Conservation (phyloP, 64 coral and sea anemone species). For the Pocillopora damicornis region DNA sequence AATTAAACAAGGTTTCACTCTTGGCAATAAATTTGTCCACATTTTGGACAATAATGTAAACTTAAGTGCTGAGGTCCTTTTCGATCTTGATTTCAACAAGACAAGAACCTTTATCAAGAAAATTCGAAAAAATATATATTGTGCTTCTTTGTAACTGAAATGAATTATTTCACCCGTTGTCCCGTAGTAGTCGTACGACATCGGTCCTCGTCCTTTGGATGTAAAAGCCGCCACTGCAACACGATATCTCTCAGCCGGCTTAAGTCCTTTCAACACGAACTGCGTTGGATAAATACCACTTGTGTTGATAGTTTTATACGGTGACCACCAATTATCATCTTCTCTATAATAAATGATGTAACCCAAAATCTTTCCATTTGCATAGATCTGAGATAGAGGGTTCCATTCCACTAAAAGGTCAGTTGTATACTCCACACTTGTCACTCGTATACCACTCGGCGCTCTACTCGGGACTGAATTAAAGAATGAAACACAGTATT, state of each 20-base stretch:
- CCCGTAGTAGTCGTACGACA: background rate
- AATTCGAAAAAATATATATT: too few relatives aligned
- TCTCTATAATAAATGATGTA: background rate
- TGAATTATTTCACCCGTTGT: background rate
- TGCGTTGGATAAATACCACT: background rate
- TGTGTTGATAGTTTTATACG: background rate
- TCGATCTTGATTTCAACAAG: too few relatives aligned
- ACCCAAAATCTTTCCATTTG: background rate
- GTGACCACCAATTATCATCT: background rate
- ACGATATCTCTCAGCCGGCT: background rate
- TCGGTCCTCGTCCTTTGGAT: background rate
- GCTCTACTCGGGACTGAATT: background rate
- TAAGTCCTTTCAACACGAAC: background rate
- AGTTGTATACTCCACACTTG: background rate
- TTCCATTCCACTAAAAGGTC: background rate
- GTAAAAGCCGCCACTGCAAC: slow-evolving; percentile 10
- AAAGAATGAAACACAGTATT: too few relatives aligned
- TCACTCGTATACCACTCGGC: background rate
- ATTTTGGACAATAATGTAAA: too few relatives aligned
- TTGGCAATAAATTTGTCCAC: too few relatives aligned
- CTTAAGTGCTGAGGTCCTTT: too few relatives aligned
- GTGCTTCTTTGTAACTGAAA: too few relatives aligned
- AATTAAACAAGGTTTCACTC: too few relatives aligned
- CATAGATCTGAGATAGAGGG: background rate
- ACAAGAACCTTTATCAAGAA: too few relatives aligned